Percentiles rank a stretch among this genome's conserved stretches.
Evolutionary conservation across 2,888 invertebrate species (phyloP).

Genomic region (Tridacna gigas): DNA sequence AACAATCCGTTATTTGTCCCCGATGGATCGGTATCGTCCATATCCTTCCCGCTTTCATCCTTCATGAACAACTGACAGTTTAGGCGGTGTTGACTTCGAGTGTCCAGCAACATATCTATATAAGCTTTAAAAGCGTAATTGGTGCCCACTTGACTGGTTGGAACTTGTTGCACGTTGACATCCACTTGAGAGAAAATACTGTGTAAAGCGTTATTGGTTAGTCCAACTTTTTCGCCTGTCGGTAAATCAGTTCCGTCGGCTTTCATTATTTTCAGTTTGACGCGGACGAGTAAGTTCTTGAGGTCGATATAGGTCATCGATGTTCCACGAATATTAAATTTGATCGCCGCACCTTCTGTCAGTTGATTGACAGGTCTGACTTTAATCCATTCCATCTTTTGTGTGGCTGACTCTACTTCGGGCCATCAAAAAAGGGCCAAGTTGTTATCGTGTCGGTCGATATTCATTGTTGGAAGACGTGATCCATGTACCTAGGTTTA

Average conservation of each 20-base stretch:
- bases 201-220: slow-evolving; percentile 39
- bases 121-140: slow-evolving; percentile 42
- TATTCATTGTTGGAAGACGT: neutral
- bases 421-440: slow-evolving; percentile 3
- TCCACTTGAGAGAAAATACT: slow-evolving; percentile 42
- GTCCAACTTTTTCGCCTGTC: slow-evolving; percentile 11
- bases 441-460: slow-evolving; percentile 2
- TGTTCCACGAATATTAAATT: slow-evolving; percentile 39
- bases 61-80: slow-evolving; percentile 36
- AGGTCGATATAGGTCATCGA: slow-evolving; percentile 36
- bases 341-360: slow-evolving; percentile 30
- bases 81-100: slow-evolving; percentile 5
- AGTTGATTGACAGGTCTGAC: slow-evolving; percentile 20
- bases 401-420: slow-evolving; percentile 13
- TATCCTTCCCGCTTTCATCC: slow-evolving; percentile 18
- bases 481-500: neutral
- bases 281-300: slow-evolving; percentile 18
- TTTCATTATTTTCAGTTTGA: slow-evolving; percentile 42
- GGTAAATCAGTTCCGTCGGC: slow-evolving; percentile 25
- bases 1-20: slow-evolving; percentile 26
- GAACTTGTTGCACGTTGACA: slow-evolving; percentile 35
- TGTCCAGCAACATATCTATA: slow-evolving; percentile 23
- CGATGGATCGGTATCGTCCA: slow-evolving; percentile 35
- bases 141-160: slow-evolving; percentile 35
- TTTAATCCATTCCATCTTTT: slow-evolving; percentile 16